Conservation (phyloP, 92 coral and sea anemone species). For the Paramuricea clavata region DNA sequence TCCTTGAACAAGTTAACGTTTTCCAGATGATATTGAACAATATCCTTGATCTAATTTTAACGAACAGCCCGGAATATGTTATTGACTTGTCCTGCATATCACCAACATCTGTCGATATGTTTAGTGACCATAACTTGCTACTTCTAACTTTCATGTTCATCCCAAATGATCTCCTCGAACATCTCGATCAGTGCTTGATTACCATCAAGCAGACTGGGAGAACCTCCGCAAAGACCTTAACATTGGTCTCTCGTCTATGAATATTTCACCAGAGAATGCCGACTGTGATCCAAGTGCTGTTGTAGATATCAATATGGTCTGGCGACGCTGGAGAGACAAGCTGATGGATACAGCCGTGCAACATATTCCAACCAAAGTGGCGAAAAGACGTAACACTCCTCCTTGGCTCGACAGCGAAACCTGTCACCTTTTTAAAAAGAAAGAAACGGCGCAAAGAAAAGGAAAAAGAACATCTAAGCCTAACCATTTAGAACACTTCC, state of each 20-base stretch:
- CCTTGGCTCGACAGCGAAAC: conserved; percentile 61
- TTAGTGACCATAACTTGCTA: conserved; percentile 9
- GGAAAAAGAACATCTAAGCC: conserved; percentile 17
- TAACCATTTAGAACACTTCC: conserved; percentile 60
- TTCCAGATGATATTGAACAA: neutral
- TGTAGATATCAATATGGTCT: neutral
- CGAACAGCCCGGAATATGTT: conserved; percentile 25
- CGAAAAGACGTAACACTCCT: conserved; percentile 43
- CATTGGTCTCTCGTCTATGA: neutral
- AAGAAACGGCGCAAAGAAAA: conserved; percentile 52
- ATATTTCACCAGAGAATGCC: neutral
- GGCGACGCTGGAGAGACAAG: neutral
- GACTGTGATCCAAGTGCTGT: neutral
- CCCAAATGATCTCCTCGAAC: neutral
- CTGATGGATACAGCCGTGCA: neutral
- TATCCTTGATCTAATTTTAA: too few species aligned
- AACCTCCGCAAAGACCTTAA: neutral
- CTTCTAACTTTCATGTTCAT: neutral
- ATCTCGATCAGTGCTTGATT: neutral
- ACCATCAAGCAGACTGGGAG: neutral
- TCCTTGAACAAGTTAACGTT: conserved; percentile 3
- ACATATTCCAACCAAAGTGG: conserved; percentile 26
- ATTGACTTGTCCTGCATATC: neutral
- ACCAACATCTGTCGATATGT: neutral
- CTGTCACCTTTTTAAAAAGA: conserved; percentile 46